Evolutionary conservation across 2,888 invertebrate species (phyloP), one percentile per base, ranked within the genome.

Genomic region (Augochlorella aurata): DNA sequence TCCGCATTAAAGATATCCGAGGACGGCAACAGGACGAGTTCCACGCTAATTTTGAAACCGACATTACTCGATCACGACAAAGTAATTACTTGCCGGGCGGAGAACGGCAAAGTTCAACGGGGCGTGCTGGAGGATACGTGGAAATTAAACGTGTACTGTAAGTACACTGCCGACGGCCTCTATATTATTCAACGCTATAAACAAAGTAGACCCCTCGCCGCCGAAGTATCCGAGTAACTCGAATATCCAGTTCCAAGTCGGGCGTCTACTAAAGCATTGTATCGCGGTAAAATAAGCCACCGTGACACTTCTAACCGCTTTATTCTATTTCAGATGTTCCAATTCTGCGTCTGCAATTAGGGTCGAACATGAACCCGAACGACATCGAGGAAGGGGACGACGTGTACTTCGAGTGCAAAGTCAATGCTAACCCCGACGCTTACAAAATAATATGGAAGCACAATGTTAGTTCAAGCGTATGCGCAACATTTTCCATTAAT

Each of bases 61-160:
- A 95, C 95, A 5, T 95, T 97, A 93, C 95, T 95, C 87, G 97
- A 98, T 94, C 96, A 98, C 92, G 97, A 96, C 21, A 96, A 96
- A 90, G 95, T 95, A 49, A 94, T 98, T 81, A 97, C 96, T 73
- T 98, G 98, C 92, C 95, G 97, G 80, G 98, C 98, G 1, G 95
- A 96, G 77, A 98, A 98, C 94, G 94, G 96, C 69, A 95, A 96
- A 86, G 95, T 98, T 44, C 95, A 96, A 88, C 96, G 95, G 87
- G 96, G 96, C 79, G 95, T 96, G 38, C 95, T 96, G 82, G 98
- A 98, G 93, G 96, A 97, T 84, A 96, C 96, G 71, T 96, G 97
- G 95, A 96, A 96, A 92, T 95, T 98, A 80, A 97, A 97, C 94
- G 96, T 98, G 87, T 97, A 97, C 94, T 98, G 98, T 98, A 95